Evolutionary conservation across 2,113 vertebrate species (phyloP).

Genomic region (Meles meles): DNA sequence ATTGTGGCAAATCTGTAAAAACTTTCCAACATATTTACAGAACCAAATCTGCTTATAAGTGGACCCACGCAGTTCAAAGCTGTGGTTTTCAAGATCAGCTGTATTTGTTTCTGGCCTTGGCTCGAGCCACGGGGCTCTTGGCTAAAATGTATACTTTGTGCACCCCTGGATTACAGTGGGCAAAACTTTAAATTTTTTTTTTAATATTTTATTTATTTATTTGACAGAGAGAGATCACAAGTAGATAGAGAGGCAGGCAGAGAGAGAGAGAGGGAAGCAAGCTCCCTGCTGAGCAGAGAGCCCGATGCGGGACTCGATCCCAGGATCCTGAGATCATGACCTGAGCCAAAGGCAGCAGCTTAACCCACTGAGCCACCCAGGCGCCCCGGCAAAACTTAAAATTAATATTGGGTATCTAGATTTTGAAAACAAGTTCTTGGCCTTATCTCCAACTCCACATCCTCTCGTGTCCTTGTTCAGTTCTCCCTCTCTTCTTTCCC

Average conservation of each 20-base stretch:
- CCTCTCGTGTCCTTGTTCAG: not conserved
- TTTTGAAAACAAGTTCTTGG: not conserved
- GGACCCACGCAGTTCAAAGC: not conserved
- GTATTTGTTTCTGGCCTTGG: conserved; percentile 29
- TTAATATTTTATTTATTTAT: too few relatives aligned
- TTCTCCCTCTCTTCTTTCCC: not conserved
- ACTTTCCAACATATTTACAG: not conserved
- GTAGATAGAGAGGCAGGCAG: too few relatives aligned
- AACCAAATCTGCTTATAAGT: not conserved
- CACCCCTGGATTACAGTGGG: not conserved
- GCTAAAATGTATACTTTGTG: not conserved
- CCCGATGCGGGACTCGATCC: too few relatives aligned
- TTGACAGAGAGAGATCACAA: too few relatives aligned
- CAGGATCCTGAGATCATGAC: too few relatives aligned
- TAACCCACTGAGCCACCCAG: too few relatives aligned
- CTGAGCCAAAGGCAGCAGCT: too few relatives aligned
- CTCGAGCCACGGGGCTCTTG: not conserved
- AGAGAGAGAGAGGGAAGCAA: too few relatives aligned
- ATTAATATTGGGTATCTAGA: not conserved
- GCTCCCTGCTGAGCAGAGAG: too few relatives aligned
- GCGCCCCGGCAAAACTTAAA: not conserved
- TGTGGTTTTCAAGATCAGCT: not conserved
- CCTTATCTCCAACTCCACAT: not conserved
- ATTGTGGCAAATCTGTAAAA: not conserved
- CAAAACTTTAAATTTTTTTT: not conserved